A percentile compares a stretch with the other conserved stretches of the same genome.
Conservation (phyloP, 1,140 invertebrate genomes). For the Papilio helenus region DNA sequence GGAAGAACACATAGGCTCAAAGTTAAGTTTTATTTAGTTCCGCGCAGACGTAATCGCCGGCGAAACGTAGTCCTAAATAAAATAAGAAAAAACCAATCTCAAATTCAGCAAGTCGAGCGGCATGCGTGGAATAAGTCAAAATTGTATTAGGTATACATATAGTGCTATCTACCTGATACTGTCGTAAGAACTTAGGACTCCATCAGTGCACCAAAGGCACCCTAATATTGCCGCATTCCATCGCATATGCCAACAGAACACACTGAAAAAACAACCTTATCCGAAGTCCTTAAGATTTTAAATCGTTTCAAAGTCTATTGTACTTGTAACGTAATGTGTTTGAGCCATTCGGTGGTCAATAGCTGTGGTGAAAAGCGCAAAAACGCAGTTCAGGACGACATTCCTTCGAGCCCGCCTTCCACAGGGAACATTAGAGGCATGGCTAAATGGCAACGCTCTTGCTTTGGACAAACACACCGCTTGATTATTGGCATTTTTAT, state of each 20-base stretch:
- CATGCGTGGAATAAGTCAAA: slow-evolving; percentile 48
- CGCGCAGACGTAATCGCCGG: too few species aligned
- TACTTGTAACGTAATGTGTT: slow-evolving; percentile 33
- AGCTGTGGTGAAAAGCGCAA: slow-evolving; percentile 65
- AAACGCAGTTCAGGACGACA: slow-evolving; percentile 70
- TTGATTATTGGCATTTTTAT: slow-evolving; percentile 28
- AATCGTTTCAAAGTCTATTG: neutral
- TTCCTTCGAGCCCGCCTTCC: slow-evolving; percentile 57
- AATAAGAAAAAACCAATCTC: neutral
- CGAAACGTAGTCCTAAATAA: neutral
- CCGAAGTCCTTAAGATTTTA: neutral
- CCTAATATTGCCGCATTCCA: slow-evolving; percentile 43
- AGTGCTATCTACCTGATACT: slow-evolving; percentile 43
- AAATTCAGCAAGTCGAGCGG: neutral
- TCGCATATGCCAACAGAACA: neutral
- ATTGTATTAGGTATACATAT: slow-evolving; percentile 41
- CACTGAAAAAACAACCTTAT: neutral
- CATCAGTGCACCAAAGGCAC: slow-evolving; percentile 29
- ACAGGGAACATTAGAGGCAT: slow-evolving; percentile 60
- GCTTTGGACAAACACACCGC: slow-evolving; percentile 9
- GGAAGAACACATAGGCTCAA: too few species aligned
- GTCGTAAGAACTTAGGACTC: slow-evolving; percentile 46
- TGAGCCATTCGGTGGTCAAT: slow-evolving; percentile 56
- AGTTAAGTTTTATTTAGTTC: too few species aligned
- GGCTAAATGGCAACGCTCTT: slow-evolving; percentile 48